A percentile compares a stretch with the other conserved stretches of the same genome.
Conservation (phyloP, 2,113 vertebrate species). For the Mustela lutreola region DNA sequence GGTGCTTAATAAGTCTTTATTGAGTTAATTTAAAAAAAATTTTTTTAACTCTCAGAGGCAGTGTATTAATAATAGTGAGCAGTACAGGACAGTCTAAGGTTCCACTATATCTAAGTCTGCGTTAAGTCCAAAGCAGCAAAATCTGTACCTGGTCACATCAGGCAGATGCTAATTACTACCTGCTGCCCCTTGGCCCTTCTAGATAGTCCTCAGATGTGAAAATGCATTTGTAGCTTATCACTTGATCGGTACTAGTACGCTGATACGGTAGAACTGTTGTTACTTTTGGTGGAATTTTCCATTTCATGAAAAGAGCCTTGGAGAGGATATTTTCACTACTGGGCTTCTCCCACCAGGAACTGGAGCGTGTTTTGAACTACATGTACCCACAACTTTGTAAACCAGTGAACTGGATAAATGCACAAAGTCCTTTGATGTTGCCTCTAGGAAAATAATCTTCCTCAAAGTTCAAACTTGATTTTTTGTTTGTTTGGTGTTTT, state of each 20-base stretch:
- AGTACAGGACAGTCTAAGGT: not conserved
- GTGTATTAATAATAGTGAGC: not conserved
- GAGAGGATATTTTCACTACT: not conserved
- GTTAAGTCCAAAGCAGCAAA: not conserved
- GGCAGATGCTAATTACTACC: not conserved
- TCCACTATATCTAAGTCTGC: not conserved
- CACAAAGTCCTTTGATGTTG: not conserved
- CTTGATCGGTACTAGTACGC: not conserved
- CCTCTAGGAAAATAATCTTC: not conserved
- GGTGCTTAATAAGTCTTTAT: not conserved
- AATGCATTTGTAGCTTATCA: not conserved
- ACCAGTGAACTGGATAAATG: slow-evolving; percentile 16
- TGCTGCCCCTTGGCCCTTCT: not conserved
- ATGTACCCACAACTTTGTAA: not conserved
- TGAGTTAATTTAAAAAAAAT: not conserved
- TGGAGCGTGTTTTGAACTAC: not conserved
- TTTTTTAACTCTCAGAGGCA: not conserved
- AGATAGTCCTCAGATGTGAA: not conserved
- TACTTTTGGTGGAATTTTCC: slow-evolving; percentile 52
- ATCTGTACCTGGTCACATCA: not conserved
- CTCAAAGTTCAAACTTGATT: slow-evolving; percentile 5
- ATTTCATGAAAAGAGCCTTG: not conserved
- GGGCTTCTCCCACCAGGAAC: not conserved
- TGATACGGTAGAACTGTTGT: not conserved
- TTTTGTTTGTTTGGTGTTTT: not conserved